phyloP scores from a whole-genome alignment of 2,888 invertebrate genomes.

The Tanaodytes sp. region DNA sequence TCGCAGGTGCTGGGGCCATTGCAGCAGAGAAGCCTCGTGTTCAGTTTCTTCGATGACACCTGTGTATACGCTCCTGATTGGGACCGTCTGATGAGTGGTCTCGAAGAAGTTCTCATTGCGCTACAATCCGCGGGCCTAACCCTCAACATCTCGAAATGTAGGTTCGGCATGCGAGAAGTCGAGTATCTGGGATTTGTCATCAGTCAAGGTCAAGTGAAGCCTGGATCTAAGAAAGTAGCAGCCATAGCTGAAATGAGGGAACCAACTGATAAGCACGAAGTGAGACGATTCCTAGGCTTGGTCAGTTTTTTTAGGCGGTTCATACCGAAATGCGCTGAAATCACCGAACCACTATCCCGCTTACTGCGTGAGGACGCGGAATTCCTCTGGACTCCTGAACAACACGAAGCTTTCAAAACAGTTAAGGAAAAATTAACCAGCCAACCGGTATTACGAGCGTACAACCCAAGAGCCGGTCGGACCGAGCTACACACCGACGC shows the following conservation, averaged over 20 bases:
- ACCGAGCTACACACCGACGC: not conserved
- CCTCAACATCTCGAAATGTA: slow-evolving; percentile 12
- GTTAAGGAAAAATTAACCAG: not conserved
- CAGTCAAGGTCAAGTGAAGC: slow-evolving; percentile 9
- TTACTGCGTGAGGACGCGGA: not conserved
- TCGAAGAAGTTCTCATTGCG: not conserved
- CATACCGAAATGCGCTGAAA: not conserved
- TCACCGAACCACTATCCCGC: not conserved
- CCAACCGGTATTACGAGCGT: not conserved
- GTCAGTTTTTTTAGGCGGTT: slow-evolving; percentile 21
- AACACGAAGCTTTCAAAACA: not conserved
- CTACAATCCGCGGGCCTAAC: slow-evolving; percentile 5
- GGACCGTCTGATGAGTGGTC: not conserved
- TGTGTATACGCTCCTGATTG: slow-evolving; percentile 5
- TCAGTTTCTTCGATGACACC: slow-evolving; percentile 15
- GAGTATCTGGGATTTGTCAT: slow-evolving; percentile 22
- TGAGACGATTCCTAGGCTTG: slow-evolving; percentile 6
- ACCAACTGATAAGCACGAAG: not conserved
- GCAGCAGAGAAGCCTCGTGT: not conserved
- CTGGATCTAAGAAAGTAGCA: slow-evolving; percentile 22
- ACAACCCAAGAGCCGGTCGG: not conserved
- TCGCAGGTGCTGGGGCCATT: slow-evolving; percentile 11
- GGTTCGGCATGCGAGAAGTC: slow-evolving; percentile 15
- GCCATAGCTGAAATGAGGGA: slow-evolving; percentile 11
- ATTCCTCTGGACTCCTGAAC: not conserved